Evolutionary conservation across 2,797 vertebrate genomes (phyloP).

Genomic region (Podarcis siculus): DNA sequence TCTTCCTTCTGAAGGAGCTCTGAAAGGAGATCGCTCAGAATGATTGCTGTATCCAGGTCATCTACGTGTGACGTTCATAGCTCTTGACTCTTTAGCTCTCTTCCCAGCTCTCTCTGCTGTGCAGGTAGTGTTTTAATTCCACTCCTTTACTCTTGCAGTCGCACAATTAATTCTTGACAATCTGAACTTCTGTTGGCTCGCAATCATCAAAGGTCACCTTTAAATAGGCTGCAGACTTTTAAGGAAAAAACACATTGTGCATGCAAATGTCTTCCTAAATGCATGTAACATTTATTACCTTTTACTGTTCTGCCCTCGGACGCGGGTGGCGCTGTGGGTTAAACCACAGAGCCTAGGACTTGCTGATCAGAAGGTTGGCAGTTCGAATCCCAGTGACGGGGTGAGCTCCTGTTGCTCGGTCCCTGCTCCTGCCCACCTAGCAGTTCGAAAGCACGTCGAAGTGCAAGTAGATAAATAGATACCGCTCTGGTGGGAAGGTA

Average conservation of each 20-base stretch:
- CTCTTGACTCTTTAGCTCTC: not conserved
- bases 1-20: not conserved
- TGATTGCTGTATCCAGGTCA: not conserved
- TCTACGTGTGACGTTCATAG: not conserved
- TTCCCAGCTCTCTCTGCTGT: not conserved
- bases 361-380: too few relatives aligned
- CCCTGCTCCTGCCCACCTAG: too few relatives aligned
- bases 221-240: not conserved
- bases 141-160: not conserved
- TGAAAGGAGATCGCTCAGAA: not conserved
- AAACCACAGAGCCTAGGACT: too few relatives aligned
- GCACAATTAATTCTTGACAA: not conserved
- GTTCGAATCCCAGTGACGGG: too few relatives aligned
- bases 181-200: not conserved
- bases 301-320: slow-evolving; percentile 2
- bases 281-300: not conserved
- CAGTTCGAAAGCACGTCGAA: too few relatives aligned
- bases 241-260: not conserved
- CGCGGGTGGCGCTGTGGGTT: too few relatives aligned
- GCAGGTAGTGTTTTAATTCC: not conserved
- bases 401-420: too few relatives aligned
- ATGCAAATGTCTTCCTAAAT: not conserved
- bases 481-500: too few relatives aligned
- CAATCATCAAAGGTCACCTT: not conserved
- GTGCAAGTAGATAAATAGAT: too few relatives aligned